Conservation (phyloP, 2,797 vertebrate species). For the Neomorphus geoffroyi region DNA sequence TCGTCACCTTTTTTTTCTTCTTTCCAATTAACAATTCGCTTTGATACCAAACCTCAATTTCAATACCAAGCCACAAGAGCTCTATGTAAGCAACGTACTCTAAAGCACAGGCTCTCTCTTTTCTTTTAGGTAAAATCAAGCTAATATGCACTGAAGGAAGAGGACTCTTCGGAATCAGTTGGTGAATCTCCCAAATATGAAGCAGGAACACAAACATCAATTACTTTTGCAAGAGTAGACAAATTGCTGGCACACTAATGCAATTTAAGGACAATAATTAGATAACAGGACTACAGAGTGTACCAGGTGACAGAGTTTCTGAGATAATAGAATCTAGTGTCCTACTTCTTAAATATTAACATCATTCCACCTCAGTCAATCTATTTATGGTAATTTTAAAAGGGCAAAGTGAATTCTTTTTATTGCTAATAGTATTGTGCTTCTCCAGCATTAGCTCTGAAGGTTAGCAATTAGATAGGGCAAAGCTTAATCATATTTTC, state of each 20-base stretch:
- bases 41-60: too few species aligned
- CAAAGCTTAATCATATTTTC: constrained; percentile 75
- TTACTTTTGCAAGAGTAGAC: constrained; percentile 80
- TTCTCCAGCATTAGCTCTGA: constrained; percentile 75
- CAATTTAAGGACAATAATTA: constrained; percentile 83
- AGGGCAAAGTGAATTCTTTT: constrained; percentile 82
- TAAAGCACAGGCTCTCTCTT: constrained; percentile 26
- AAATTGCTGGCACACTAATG: constrained; percentile 81
- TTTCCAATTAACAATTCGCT: too few species aligned
- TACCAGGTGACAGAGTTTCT: constrained; percentile 81
- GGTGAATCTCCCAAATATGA: constrained; percentile 75
- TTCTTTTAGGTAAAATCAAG: constrained; percentile 68
- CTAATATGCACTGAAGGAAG: constrained; percentile 76
- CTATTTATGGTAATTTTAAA: constrained; percentile 82
- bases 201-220: constrained; percentile 82
- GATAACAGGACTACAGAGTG: constrained; percentile 81
- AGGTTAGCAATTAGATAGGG: constrained; percentile 77
- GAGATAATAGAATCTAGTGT: constrained; percentile 83
- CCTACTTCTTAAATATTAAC: constrained; percentile 83
- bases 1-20: constrained; percentile 24
- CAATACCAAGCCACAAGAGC: constrained; percentile 64
- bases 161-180: constrained; percentile 72
- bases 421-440: constrained; percentile 81
- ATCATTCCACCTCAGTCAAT: constrained; percentile 81
- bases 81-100: constrained; percentile 14